These are phyloP conservation scores for Drosophila demipolita DNA, from an alignment of 2,888 invertebrate genomes.

Conservation along the genomic window DNA sequence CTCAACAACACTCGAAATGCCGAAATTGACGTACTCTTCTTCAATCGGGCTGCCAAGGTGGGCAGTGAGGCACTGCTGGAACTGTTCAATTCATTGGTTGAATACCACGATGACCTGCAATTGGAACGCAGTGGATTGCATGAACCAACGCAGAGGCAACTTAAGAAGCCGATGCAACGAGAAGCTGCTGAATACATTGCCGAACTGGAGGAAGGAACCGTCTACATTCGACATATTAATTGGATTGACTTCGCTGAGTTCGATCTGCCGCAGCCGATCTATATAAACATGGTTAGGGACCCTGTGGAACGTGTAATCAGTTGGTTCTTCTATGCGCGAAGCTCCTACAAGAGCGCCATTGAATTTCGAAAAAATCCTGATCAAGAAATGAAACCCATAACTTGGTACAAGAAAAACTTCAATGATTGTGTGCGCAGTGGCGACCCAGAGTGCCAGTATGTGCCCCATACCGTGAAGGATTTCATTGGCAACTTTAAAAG, in stretches of 20 bases:
- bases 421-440: slow-evolving; percentile 93
- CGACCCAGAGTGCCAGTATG: slow-evolving; percentile 92
- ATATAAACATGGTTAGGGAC: slow-evolving; percentile 93
- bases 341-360: slow-evolving; percentile 85
- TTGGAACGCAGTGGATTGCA: slow-evolving; percentile 59
- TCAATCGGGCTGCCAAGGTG: slow-evolving; percentile 96
- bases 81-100: slow-evolving; percentile 67
- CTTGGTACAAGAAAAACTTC: slow-evolving; percentile 88
- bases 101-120: slow-evolving; percentile 48
- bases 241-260: slow-evolving; percentile 93
- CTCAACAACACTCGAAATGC: slow-evolving; percentile 93
- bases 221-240: slow-evolving; percentile 94
- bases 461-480: slow-evolving; percentile 87
- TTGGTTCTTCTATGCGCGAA: slow-evolving; percentile 94
- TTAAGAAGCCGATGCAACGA: slow-evolving; percentile 30
- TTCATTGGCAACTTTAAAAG: slow-evolving; percentile 92
- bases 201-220: slow-evolving; percentile 90
- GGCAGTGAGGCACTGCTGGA: slow-evolving; percentile 96
- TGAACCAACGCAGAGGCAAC: slow-evolving; percentile 24
- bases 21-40: slow-evolving; percentile 91
- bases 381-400: slow-evolving; percentile 83
- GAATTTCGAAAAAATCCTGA: slow-evolving; percentile 93
- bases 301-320: slow-evolving; percentile 95
- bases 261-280: slow-evolving; percentile 91
- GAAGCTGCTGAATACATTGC: slow-evolving; percentile 85